These are phyloP conservation scores for Drosophila mulleri DNA, from an alignment of 2,888 invertebrate species.

Conservation along the genomic window DNA sequence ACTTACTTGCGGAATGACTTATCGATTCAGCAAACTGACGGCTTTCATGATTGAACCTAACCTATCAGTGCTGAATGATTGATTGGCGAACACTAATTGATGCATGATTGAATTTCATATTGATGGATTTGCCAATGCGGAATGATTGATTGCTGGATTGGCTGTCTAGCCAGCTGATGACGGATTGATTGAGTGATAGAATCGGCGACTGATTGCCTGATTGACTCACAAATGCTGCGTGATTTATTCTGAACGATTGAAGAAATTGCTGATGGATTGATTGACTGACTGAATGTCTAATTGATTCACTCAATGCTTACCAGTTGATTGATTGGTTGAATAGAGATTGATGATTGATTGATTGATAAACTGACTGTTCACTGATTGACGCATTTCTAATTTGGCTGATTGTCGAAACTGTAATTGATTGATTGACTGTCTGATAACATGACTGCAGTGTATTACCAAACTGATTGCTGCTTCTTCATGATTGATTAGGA, in stretches of 20 bases:
- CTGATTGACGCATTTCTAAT: background rate
- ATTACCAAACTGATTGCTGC: background rate
- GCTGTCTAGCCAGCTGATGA: background rate
- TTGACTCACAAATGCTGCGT: background rate
- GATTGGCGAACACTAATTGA: too few relatives aligned
- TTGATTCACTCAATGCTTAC: background rate
- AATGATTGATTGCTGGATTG: background rate
- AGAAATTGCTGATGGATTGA: background rate
- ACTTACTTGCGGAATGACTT: background rate
- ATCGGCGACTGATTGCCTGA: background rate
- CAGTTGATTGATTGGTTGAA: too few relatives aligned
- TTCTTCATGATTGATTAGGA: background rate
- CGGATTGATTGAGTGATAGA: background rate
- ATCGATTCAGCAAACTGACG: background rate
- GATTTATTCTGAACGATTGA: background rate
- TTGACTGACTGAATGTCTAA: too few relatives aligned
- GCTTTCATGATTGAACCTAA: background rate
- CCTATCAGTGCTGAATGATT: background rate
- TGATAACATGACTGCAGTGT: background rate
- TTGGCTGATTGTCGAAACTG: background rate
- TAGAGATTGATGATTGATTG: too few relatives aligned
- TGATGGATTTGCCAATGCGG: too few relatives aligned
- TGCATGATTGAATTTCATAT: too few relatives aligned
- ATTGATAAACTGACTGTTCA: too few relatives aligned
- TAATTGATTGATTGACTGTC: background rate